Base-by-base conservation (phyloP, 1,140 invertebrate species). In the Drosophila guanche region DNA sequence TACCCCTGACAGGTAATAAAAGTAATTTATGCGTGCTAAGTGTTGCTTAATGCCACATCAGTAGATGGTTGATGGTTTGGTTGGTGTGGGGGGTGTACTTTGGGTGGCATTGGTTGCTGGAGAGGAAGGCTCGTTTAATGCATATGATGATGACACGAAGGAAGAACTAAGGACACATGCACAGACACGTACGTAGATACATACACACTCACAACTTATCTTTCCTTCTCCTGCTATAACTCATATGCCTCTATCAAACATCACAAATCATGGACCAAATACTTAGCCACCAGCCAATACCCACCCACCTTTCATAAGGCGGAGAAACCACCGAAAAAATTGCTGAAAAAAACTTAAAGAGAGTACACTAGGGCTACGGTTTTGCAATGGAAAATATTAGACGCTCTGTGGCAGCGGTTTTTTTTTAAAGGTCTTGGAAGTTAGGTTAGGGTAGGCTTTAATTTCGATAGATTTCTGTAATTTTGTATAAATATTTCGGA, bases 1-100 rank as follows among this genome's bases (percentile, higher is more conserved):
- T 88, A 88, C 89, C 89, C 84, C 76, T 90, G 88, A 90, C 88
- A 90, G 88, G 88, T 90, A 90, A 90, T 90, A 90, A 90, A 90
- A 90, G 81, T 90, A 84, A 90, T 90, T 90, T 90, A 90, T 90
- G 88, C 79, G 66, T 61, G 83, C 79, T 73, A 84, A 90, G 88
- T 88, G 88, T 90, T 90, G 86, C 29, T 79, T 75, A 81, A 80
- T 65, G 81, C 81, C 72, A 79, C 65, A 73, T 58, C 68, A 53
- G 73, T 61, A 79, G 67, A 65, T 60, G 62, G 51, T 41, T 68
- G 5, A n/a, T 10, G 23, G 0, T 20, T 1, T 20, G 16, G 16
- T 20, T 20, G 25, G 16, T 8, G 7, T n/a, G 20, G 51, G 37
- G 51, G 55, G 47, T 12, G 25, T 27, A 6, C 25, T 27, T 37